Percentiles rank a stretch among this genome's conserved stretches.
Evolutionary conservation across 2,888 invertebrate genomes (phyloP).

Genomic region (Smittia aterrima): DNA sequence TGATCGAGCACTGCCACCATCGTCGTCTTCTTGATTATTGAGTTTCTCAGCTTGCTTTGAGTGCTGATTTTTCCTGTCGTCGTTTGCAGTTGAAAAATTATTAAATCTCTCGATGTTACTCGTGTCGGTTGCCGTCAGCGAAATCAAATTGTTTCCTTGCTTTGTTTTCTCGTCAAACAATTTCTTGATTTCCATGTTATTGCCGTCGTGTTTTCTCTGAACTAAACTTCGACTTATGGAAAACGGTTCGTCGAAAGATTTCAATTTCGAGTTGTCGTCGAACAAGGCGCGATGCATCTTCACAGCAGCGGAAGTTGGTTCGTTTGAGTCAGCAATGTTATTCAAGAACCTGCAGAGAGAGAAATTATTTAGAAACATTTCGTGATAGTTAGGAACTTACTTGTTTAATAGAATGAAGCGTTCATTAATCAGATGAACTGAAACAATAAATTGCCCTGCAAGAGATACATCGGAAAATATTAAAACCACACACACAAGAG

Average conservation of each 20-base stretch:
- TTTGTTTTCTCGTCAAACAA: constrained; percentile 12
- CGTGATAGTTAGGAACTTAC: constrained; percentile 34
- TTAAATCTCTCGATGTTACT: neutral
- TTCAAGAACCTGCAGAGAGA: constrained; percentile 25
- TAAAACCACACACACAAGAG: neutral
- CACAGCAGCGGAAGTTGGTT: constrained; percentile 41
- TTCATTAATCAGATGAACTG: constrained; percentile 50
- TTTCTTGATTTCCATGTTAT: constrained; percentile 18
- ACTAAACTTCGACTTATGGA: constrained; percentile 25
- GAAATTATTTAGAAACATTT: neutral
- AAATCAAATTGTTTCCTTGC: neutral
- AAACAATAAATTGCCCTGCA: constrained; percentile 49
- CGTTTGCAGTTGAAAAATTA: constrained; percentile 17
- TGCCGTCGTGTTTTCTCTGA: constrained; percentile 20
- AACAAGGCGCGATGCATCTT: constrained; percentile 35
- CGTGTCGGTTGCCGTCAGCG: neutral
- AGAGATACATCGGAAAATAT: neutral
- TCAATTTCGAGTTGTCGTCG: neutral
- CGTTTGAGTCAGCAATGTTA: constrained; percentile 35
- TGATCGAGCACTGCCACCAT: neutral
- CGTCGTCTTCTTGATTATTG: neutral
- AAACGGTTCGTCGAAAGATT: neutral
- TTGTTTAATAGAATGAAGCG: constrained; percentile 50
- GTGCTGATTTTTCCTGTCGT: neutral
- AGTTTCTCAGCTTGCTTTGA: constrained; percentile 13